A percentile compares a stretch with the other conserved stretches of the same genome.
Conservation (phyloP, 1,140 invertebrate species). For the Cyclina sinensis region DNA sequence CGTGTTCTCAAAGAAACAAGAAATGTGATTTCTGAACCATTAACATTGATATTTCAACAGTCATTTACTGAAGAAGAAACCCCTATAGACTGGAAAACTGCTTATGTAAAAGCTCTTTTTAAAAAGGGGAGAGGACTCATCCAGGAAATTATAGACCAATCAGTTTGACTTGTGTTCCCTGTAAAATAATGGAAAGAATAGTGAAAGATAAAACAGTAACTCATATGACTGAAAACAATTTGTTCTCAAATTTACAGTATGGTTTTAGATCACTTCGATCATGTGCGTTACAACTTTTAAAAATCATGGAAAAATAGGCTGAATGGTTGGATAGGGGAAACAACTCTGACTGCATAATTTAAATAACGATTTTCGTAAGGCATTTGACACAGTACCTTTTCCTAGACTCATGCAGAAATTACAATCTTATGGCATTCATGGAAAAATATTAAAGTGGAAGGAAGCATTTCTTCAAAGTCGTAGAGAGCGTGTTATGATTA, state of each 20-base stretch:
- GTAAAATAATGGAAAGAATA: slow-evolving; percentile 33
- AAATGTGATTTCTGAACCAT: neutral
- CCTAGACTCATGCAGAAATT: slow-evolving; percentile 2
- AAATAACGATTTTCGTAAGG: slow-evolving; percentile 19
- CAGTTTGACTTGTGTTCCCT: slow-evolving; percentile 19
- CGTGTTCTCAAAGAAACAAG: slow-evolving; percentile 21
- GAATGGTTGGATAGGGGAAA: slow-evolving; percentile 17
- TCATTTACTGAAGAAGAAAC: neutral
- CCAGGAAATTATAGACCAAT: slow-evolving; percentile 12
- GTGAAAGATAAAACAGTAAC: neutral
- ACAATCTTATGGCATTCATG: slow-evolving; percentile 6
- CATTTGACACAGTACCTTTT: too few species aligned
- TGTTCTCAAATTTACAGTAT: neutral
- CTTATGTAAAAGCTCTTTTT: neutral
- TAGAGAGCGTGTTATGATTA: neutral
- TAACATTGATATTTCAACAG: neutral
- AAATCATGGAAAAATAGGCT: slow-evolving; percentile 26
- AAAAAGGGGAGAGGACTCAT: neutral
- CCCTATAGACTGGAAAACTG: slow-evolving; percentile 23
- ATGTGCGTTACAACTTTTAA: slow-evolving; percentile 27
- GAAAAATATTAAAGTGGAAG: slow-evolving; percentile 7
- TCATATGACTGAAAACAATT: neutral
- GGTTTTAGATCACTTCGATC: slow-evolving; percentile 1
- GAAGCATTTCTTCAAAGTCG: neutral
- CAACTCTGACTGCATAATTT: slow-evolving; percentile 17